Conservation (phyloP, 2,888 invertebrate genomes). For the Parochlus steinenii region DNA sequence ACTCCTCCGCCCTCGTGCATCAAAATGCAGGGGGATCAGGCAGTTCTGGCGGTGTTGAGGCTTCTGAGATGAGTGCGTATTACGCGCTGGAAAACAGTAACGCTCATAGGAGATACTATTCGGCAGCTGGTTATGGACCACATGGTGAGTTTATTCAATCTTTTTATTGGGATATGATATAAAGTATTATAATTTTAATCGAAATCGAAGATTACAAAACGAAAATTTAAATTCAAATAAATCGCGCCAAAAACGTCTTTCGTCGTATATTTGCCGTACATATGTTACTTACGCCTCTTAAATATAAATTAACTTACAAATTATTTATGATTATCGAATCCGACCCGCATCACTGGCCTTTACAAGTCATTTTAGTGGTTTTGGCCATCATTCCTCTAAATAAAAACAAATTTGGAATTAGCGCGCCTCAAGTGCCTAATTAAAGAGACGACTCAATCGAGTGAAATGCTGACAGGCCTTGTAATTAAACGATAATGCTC, state of each 20-base stretch:
- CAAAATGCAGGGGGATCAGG: conserved; percentile 2
- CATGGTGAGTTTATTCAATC: conserved; percentile 28
- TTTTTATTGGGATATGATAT: too few species aligned
- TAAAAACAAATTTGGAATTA: too few species aligned
- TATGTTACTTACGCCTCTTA: background rate
- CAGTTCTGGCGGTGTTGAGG: conserved; percentile 24
- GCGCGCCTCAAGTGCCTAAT: too few species aligned
- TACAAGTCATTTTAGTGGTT: too few species aligned
- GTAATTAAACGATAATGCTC: too few species aligned
- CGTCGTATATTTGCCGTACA: background rate
- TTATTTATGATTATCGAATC: background rate
- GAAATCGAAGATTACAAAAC: too few species aligned
- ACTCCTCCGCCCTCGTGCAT: conserved; percentile 18
- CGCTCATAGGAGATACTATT: conserved; percentile 31
- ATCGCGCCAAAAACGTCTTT: background rate
- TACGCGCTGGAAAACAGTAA: conserved; percentile 30
- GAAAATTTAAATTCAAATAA: background rate
- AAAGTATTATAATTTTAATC: too few species aligned
- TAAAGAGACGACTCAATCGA: too few species aligned
- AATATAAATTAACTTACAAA: conserved; percentile 3
- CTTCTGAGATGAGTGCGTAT: conserved; percentile 31
- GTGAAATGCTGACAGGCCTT: too few species aligned
- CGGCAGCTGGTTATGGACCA: conserved; percentile 28
- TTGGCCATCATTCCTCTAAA: too few species aligned
- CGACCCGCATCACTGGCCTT: too few species aligned